phyloP scores from a whole-genome alignment of 53 echinoderm and acorn worm genomes.

The Temnopleurus reevesii region DNA sequence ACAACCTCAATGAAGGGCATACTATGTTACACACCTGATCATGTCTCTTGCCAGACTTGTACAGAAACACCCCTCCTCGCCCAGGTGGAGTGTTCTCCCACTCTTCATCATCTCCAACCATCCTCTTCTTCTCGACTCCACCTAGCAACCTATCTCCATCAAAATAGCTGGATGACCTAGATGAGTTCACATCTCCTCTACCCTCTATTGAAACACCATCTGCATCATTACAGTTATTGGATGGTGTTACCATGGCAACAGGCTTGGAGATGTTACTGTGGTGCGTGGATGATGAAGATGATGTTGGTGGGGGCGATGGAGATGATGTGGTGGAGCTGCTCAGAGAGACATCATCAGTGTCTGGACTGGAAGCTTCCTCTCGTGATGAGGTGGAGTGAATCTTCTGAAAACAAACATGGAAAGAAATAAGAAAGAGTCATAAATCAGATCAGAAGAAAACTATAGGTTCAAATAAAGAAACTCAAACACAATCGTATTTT shows the following conservation, averaged over 20 bases:
- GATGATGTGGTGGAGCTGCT: neutral
- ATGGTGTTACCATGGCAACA: neutral
- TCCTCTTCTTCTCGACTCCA: neutral
- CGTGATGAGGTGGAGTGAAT: neutral
- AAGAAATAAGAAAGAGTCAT: neutral
- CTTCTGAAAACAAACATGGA: neutral
- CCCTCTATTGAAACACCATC: neutral
- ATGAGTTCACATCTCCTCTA: neutral
- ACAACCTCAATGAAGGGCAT: neutral
- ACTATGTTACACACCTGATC: neutral
- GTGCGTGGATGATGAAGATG: neutral
- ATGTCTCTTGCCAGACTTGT: constrained; percentile 20
- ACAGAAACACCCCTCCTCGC: neutral
- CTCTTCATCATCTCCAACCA: neutral
- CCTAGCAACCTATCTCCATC: neutral
- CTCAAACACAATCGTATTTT: neutral
- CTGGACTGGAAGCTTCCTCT: constrained; percentile 24
- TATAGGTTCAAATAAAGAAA: neutral
- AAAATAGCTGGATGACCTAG: neutral
- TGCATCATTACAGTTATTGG: neutral
- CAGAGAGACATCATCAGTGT: constrained; percentile 40
- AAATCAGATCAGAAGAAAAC: neutral
- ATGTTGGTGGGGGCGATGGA: neutral
- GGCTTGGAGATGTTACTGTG: neutral
- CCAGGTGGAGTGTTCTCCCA: constrained; percentile 48